phyloP scores from a whole-genome alignment of 2,888 invertebrate species.

The Muschampia plurimacula region DNA sequence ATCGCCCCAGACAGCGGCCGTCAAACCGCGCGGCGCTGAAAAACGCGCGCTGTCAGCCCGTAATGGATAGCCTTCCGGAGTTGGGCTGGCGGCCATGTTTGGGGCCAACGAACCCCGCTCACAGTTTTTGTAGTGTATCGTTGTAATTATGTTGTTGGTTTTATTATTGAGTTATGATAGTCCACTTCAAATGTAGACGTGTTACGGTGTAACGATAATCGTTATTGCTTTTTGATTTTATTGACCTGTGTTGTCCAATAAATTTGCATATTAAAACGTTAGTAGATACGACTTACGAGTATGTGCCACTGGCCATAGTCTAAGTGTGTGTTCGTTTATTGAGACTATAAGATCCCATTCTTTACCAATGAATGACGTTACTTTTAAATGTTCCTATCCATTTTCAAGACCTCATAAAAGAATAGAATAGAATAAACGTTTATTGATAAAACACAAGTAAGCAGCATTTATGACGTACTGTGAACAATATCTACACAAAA shows the following conservation, averaged over 20 bases:
- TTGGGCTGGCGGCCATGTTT: conserved; percentile 56
- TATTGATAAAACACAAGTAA: no score
- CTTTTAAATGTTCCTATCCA: neutral
- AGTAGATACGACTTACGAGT: neutral
- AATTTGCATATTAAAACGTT: neutral
- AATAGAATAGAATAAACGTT: no score
- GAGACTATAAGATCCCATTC: neutral
- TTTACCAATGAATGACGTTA: neutral
- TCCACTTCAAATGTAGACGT: conserved; percentile 10
- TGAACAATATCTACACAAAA: no score
- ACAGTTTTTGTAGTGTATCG: conserved; percentile 40
- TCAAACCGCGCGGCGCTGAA: conserved; percentile 60
- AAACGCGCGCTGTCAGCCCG: conserved; percentile 73
- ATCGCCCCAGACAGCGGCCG: conserved; percentile 43
- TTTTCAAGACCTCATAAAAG: neutral
- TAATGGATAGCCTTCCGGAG: conserved; percentile 78
- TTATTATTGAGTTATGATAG: conserved; percentile 47
- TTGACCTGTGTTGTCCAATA: neutral
- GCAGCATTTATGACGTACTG: no score
- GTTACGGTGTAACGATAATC: neutral
- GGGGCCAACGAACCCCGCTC: conserved; percentile 64
- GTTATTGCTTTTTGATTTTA: conserved; percentile 20
- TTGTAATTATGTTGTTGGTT: conserved; percentile 46
- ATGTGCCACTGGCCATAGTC: neutral
- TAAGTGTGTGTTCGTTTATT: neutral